Conservation (phyloP, 2,113 vertebrate genomes). For the Budorcas taxicolor region DNA sequence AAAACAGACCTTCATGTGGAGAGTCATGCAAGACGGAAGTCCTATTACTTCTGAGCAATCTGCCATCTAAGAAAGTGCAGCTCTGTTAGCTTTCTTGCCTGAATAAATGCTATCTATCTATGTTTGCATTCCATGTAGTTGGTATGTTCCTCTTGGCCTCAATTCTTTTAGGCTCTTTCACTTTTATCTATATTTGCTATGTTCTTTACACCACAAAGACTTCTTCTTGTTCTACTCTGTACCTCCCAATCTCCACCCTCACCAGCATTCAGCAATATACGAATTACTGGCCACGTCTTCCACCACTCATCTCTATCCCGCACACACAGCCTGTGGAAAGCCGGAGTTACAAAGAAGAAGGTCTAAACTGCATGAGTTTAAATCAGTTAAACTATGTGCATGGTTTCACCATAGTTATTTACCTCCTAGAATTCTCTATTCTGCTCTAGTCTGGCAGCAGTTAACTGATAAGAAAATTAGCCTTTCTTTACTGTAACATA, state of each 20-base stretch:
- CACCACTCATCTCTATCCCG: neutral
- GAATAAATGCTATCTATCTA: neutral
- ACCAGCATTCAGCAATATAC: neutral
- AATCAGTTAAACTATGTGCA: neutral
- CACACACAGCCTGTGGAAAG: neutral
- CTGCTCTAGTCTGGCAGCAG: neutral
- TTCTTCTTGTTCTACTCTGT: neutral
- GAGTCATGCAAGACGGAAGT: neutral
- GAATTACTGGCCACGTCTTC: neutral
- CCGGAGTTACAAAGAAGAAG: too few species aligned
- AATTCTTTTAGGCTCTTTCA: neutral
- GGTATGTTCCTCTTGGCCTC: neutral
- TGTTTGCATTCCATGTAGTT: neutral
- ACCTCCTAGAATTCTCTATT: neutral
- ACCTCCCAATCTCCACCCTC: accelerated
- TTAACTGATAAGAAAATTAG: slow-evolving; percentile 14
- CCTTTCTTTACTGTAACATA: neutral
- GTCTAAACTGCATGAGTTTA: neutral
- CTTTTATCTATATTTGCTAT: neutral
- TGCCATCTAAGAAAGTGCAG: neutral
- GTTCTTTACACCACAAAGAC: neutral
- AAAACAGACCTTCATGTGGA: neutral
- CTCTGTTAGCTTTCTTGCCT: neutral
- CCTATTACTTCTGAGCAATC: neutral
- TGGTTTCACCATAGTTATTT: neutral